A percentile compares a stretch with the other conserved stretches of the same genome.
phyloP scores from a whole-genome alignment of 1,140 invertebrate species.

The Panagrolaimus sp. region DNA sequence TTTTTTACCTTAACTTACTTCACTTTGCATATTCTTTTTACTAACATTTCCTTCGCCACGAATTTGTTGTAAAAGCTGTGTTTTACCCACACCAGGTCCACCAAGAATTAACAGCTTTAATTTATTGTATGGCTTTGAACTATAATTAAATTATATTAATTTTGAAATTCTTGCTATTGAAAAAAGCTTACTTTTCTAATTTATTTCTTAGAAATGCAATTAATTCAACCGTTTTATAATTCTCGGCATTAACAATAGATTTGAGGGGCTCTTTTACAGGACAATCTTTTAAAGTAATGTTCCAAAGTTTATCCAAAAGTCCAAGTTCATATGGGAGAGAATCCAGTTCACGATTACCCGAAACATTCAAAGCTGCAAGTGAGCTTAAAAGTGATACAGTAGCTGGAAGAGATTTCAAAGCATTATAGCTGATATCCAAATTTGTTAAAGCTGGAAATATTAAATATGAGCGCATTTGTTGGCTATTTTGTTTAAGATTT shows the following conservation, averaged over 20 bases:
- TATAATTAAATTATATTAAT: too few relatives aligned
- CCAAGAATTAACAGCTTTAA: conserved; percentile 98
- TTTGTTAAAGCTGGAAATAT: conserved; percentile 88
- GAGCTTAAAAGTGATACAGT: conserved; percentile 78
- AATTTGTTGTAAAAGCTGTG: conserved; percentile 79
- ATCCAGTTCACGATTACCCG: conserved; percentile 76
- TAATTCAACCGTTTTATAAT: conserved; percentile 91
- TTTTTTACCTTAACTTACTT: neutral
- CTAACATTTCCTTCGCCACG: conserved; percentile 74
- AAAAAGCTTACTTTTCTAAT: conserved; percentile 60
- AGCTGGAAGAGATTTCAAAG: conserved; percentile 71
- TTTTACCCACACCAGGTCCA: conserved; percentile 85
- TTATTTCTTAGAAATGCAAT: conserved; percentile 81
- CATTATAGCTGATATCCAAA: conserved; percentile 86
- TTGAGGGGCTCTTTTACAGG: conserved; percentile 75
- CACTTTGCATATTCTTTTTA: conserved; percentile 60
- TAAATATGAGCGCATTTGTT: conserved; percentile 61
- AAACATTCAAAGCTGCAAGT: conserved; percentile 86
- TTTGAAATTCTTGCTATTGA: too few relatives aligned
- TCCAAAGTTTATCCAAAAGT: conserved; percentile 83
- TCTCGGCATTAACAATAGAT: conserved; percentile 83
- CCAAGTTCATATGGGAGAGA: conserved; percentile 90
- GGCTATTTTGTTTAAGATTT: conserved; percentile 13
- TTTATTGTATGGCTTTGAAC: conserved; percentile 79
- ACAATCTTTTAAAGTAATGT: conserved; percentile 84